phyloP scores from a whole-genome alignment of 2,888 invertebrate genomes.

The Parochlus steinenii region DNA sequence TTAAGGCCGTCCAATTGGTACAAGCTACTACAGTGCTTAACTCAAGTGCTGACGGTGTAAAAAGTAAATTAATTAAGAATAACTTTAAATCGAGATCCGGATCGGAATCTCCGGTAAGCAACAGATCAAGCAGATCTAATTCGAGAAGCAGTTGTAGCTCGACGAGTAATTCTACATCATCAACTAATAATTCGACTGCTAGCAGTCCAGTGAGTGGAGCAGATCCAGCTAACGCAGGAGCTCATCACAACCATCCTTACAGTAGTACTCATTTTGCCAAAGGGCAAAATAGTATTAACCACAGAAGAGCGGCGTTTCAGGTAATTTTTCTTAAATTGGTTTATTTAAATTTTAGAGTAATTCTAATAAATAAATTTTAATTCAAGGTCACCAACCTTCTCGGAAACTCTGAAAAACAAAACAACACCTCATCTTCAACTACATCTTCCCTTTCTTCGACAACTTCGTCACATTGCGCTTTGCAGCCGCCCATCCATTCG shows the following conservation, averaged over 20 bases:
- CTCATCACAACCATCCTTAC: too few relatives aligned
- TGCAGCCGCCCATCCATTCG: conserved; percentile 30
- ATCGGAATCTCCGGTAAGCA: conserved; percentile 30
- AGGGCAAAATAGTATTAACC: not conserved
- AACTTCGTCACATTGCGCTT: conserved; percentile 17
- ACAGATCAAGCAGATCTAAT: conserved; percentile 35
- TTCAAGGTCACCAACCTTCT: too few relatives aligned
- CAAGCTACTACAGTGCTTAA: not conserved
- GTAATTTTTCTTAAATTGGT: conserved; percentile 6
- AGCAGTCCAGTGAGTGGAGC: conserved; percentile 7
- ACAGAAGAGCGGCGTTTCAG: conserved; percentile 4
- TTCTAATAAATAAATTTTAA: too few relatives aligned
- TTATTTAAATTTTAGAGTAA: too few relatives aligned
- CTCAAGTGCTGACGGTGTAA: not conserved
- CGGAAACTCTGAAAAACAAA: too few relatives aligned
- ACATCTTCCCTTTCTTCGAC: conserved; percentile 14
- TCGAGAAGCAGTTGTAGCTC: conserved; percentile 33
- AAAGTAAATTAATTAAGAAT: conserved; percentile 16
- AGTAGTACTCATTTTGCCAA: too few relatives aligned
- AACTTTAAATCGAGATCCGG: conserved; percentile 33
- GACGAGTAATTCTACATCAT: conserved; percentile 19
- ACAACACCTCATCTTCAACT: too few relatives aligned
- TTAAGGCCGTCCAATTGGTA: conserved; percentile 6
- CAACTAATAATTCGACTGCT: conserved; percentile 3
- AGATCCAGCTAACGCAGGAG: conserved; percentile 1